phyloP scores from a whole-genome alignment of 2,113 vertebrate species.

The Holacanthus passer region DNA sequence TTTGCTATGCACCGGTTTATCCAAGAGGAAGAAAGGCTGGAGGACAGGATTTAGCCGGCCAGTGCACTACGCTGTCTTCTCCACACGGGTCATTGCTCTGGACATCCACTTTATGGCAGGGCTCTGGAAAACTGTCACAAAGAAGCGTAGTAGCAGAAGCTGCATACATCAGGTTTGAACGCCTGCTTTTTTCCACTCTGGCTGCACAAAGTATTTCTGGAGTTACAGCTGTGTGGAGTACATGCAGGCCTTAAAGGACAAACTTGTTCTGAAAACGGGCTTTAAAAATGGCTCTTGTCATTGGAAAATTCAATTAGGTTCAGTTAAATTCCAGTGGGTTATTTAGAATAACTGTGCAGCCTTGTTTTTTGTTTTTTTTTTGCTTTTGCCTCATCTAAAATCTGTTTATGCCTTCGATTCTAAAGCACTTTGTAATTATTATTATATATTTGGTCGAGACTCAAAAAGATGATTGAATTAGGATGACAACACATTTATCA shows the following conservation, averaged over 20 bases:
- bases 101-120: conserved; percentile 64
- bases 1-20: conserved; percentile 71
- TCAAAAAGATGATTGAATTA: conserved; percentile 21
- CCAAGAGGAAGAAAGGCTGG: conserved; percentile 76
- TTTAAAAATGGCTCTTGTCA: conserved; percentile 24
- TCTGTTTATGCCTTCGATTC: conserved; percentile 23
- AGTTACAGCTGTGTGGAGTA: conserved; percentile 3
- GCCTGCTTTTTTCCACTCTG: conserved; percentile 15
- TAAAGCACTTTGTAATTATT: conserved; percentile 25
- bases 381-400: conserved; percentile 25
- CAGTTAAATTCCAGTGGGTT: conserved; percentile 5
- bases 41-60: conserved; percentile 71
- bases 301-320: conserved; percentile 25
- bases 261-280: conserved; percentile 7
- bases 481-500: conserved; percentile 21
- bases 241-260: not conserved
- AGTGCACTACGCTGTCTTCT: conserved; percentile 57
- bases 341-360: conserved; percentile 10
- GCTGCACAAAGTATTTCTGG: conserved; percentile 9
- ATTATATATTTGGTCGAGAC: conserved; percentile 19
- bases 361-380: conserved; percentile 13
- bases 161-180: conserved; percentile 35
- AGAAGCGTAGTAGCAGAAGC: conserved; percentile 45
- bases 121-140: conserved; percentile 60
- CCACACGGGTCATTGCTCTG: conserved; percentile 72